phyloP scores from a whole-genome alignment of 2,797 vertebrate species.

The Neopelma chrysocephalum region DNA sequence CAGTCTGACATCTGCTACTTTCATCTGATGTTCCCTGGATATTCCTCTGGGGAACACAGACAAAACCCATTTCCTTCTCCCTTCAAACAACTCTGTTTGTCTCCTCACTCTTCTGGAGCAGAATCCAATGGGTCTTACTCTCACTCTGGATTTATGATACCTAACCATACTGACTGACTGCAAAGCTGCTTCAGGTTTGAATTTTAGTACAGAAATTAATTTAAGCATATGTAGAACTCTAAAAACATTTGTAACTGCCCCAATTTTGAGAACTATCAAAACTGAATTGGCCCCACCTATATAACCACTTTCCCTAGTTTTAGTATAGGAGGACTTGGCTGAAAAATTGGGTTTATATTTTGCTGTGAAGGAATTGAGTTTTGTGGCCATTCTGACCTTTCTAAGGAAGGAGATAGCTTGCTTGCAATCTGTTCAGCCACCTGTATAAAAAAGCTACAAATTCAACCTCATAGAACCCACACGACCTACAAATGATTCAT shows the following conservation, averaged over 20 bases:
- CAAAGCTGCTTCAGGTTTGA: not conserved
- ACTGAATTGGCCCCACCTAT: not conserved
- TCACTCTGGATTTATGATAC: not conserved
- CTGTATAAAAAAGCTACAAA: slow-evolving; percentile 4
- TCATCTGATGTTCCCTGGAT: not conserved
- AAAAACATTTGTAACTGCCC: not conserved
- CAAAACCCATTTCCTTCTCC: not conserved
- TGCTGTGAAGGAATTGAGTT: not conserved
- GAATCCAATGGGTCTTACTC: not conserved
- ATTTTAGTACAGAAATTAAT: not conserved
- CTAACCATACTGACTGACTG: not conserved
- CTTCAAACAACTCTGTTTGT: not conserved
- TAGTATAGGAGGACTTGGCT: not conserved
- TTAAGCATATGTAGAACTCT: not conserved
- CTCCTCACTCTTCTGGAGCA: not conserved
- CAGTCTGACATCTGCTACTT: not conserved
- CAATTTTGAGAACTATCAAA: not conserved
- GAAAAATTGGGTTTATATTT: not conserved
- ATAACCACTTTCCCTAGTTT: not conserved
- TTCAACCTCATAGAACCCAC: not conserved
- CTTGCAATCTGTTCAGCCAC: slow-evolving; percentile 46
- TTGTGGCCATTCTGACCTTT: slow-evolving; percentile 9
- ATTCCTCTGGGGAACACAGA: not conserved
- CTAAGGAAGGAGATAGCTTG: not conserved
- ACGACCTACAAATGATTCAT: slow-evolving; percentile 16